phyloP scores from a whole-genome alignment of 2,113 vertebrate genomes.

The Steatornis caripensis region DNA sequence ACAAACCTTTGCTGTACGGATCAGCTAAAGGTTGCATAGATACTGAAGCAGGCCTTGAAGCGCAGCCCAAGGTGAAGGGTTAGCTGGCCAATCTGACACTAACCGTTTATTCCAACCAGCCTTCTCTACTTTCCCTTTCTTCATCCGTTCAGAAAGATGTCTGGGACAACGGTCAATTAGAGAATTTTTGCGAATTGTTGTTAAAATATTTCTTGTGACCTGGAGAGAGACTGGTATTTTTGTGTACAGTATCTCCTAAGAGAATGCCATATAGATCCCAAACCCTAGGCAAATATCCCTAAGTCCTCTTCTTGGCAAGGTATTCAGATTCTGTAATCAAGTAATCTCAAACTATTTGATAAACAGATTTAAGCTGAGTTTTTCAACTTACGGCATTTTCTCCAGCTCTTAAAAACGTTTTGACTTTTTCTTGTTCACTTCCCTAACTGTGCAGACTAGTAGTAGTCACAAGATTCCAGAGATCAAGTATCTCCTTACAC shows the following conservation, averaged over 20 bases:
- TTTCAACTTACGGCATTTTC: neutral
- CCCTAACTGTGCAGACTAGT: neutral
- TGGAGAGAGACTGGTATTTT: neutral
- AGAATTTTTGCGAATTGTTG: neutral
- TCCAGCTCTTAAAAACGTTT: neutral
- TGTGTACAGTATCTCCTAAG: neutral
- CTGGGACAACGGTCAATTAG: neutral
- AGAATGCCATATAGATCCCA: neutral
- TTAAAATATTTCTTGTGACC: neutral
- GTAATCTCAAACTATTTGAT: neutral
- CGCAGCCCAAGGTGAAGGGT: neutral
- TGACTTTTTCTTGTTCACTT: neutral
- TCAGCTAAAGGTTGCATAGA: neutral
- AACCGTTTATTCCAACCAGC: neutral
- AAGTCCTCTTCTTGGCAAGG: neutral
- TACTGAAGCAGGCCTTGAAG: neutral
- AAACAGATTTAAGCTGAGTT: neutral
- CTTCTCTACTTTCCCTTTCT: neutral
- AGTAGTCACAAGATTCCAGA: neutral
- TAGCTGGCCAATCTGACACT: neutral
- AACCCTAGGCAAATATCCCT: neutral
- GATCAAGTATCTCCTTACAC: neutral
- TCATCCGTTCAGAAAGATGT: neutral
- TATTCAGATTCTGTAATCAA: neutral
- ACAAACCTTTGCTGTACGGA: neutral